A percentile compares a stretch with the other conserved stretches of the same genome.
These are phyloP conservation scores for Cryptoprocta ferox DNA, from an alignment of 2,797 vertebrate genomes.

Conservation along the genomic window DNA sequence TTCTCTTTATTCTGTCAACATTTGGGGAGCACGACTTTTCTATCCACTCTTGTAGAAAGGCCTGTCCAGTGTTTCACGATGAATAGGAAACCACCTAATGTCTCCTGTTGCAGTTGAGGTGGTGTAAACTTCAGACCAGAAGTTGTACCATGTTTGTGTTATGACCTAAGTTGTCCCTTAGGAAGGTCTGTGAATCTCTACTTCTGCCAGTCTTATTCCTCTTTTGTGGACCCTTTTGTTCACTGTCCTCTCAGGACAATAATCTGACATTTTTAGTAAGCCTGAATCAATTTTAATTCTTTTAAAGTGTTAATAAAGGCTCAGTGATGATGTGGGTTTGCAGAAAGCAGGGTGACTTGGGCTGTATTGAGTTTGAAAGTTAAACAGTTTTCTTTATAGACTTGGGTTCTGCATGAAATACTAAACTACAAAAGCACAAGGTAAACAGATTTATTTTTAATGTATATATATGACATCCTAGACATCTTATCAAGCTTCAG, in stretches of 20 bases:
- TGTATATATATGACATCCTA: conserved; percentile 66
- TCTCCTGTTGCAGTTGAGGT: not conserved
- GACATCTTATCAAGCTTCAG: conserved; percentile 69
- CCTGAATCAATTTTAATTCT: conserved; percentile 60
- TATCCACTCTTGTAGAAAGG: not conserved
- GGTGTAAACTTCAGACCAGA: not conserved
- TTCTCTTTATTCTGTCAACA: not conserved
- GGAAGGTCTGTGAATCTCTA: not conserved
- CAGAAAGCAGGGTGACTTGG: not conserved
- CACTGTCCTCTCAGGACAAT: conserved; percentile 25
- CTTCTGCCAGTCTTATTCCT: conserved; percentile 3
- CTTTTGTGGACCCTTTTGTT: conserved; percentile 6
- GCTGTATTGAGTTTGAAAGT: conserved; percentile 34
- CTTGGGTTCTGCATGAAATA: conserved; percentile 67
- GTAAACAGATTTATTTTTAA: conserved; percentile 73
- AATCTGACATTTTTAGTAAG: conserved; percentile 54
- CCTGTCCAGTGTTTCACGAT: not conserved
- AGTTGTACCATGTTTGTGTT: not conserved
- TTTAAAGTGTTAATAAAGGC: conserved; percentile 64
- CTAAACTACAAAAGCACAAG: conserved; percentile 72
- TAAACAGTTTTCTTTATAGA: conserved; percentile 73
- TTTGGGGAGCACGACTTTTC: not conserved
- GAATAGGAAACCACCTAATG: not conserved
- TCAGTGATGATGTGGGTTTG: conserved; percentile 30
- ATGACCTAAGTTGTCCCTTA: not conserved